Percentiles rank a stretch among this genome's conserved stretches.
These are phyloP conservation scores for Meriones psammophilus DNA, from an alignment of 2,797 vertebrate species.

Conservation along the genomic window DNA sequence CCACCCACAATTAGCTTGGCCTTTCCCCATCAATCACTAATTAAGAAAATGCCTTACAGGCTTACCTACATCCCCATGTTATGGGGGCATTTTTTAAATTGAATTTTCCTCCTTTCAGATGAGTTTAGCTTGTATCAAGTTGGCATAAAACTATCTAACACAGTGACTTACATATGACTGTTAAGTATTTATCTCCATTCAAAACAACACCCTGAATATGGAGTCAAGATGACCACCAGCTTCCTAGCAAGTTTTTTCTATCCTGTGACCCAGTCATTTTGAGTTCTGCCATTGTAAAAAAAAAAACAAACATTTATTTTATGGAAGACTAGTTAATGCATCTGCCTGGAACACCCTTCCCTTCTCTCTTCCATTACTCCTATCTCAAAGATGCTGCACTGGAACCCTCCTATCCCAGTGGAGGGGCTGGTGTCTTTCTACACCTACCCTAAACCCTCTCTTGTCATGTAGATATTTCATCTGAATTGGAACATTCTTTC, in stretches of 20 bases:
- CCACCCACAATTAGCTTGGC: background rate
- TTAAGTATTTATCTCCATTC: background rate
- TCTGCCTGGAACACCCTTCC: background rate
- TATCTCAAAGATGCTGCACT: background rate
- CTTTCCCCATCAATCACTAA: background rate
- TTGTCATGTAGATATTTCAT: background rate
- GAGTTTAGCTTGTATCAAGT: background rate
- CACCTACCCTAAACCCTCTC: background rate
- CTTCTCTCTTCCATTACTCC: background rate
- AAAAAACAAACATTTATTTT: background rate
- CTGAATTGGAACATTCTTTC: background rate
- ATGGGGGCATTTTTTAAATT: background rate
- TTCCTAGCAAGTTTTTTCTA: background rate
- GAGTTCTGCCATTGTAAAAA: background rate
- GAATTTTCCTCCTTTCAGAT: background rate
- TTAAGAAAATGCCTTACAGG: background rate
- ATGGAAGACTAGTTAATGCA: background rate
- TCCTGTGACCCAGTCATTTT: background rate
- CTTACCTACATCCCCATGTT: background rate
- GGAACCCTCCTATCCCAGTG: background rate
- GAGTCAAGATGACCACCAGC: background rate
- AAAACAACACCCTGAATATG: background rate
- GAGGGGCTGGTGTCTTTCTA: background rate
- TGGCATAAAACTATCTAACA: background rate
- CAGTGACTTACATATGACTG: background rate